Evolutionary conservation across 2,888 invertebrate species (phyloP), one percentile per base, ranked within the genome.

Genomic region (Subacronicta megacephala): DNA sequence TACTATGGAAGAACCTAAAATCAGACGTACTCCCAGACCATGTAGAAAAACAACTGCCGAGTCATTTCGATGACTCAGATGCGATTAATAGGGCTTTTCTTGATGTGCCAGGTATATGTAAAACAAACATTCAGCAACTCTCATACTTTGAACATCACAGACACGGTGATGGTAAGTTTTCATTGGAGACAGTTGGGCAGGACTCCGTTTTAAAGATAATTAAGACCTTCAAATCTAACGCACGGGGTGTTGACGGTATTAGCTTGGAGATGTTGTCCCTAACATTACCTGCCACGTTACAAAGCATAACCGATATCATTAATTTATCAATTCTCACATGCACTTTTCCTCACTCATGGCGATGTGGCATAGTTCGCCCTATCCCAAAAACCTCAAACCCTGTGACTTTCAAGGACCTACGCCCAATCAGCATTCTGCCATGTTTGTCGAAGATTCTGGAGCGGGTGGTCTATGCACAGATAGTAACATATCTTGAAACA

Each of bases 371-470:
- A 13, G 23, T 41, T 6, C 13, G 23, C 18, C 41, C n/a, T 13
- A 12, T 38, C 9, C 38, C 35, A 18, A 52, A 31, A 44, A 20
- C 7, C 15, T 36, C 12, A 0, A 42, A 62, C 7, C 43, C 54
- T 0, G 16, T 10, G 7, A 0, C 7, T 7, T 9, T 41, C 0
- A 55, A 57, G 12, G 61, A 61, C 10, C 37, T 67, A 0, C 23
- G 67, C 0, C 64, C 71, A 0, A 64, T 71, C 5, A 60, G 62
- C 16, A 53, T 71, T 2, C 41, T 71, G 6, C 60, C 64, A 0
- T 58, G 43, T 5, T 2, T 68, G 0, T 68, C 67, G 0, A 54
- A 60, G n/a, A 20, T 60, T 1, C 15, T 60, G 15, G 54, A 59
- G 17, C 53, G 43, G 9, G 44, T 56, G 5, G 59, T 66, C 1